Evolutionary conservation across 2,113 vertebrate species (phyloP).

Genomic region (Gallinago media): DNA sequence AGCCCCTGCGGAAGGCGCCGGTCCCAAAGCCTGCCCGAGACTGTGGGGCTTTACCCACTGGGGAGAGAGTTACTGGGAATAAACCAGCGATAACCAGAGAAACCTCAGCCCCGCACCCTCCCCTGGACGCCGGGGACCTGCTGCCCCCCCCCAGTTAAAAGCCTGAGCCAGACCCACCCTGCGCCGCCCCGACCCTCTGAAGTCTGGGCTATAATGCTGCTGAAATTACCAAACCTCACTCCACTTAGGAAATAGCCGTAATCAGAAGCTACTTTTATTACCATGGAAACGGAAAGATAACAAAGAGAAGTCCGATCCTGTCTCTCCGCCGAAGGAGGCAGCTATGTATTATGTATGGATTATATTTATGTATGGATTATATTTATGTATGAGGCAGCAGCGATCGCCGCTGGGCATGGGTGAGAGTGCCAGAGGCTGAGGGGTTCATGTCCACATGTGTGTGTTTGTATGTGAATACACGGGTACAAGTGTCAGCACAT

Average conservation of each 20-base stretch:
- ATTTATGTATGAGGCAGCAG: neutral
- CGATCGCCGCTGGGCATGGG: neutral
- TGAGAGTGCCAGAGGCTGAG: neutral
- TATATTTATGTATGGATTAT: neutral
- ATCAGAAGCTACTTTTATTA: conserved; percentile 77
- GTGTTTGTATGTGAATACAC: rapidly evolving
- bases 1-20: rapidly evolving
- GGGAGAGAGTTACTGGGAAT: neutral
- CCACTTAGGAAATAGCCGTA: conserved; percentile 69
- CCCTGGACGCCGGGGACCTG: neutral
- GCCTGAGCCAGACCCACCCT: neutral
- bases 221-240: conserved; percentile 74
- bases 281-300: conserved; percentile 80
- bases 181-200: neutral
- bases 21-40: neutral
- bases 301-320: conserved; percentile 45
- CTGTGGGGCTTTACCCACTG: neutral
- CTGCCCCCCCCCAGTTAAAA: neutral
- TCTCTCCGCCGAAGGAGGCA: conserved; percentile 4
- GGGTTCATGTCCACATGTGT: rapidly evolving
- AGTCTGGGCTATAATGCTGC: conserved; percentile 64
- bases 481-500: neutral
- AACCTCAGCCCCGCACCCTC: neutral
- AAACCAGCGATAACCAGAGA: neutral
- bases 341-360: neutral